A percentile compares a stretch with the other conserved stretches of the same genome.
These are phyloP conservation scores for Athalia circularis DNA, from an alignment of 2,888 invertebrate genomes.

Conservation along the genomic window DNA sequence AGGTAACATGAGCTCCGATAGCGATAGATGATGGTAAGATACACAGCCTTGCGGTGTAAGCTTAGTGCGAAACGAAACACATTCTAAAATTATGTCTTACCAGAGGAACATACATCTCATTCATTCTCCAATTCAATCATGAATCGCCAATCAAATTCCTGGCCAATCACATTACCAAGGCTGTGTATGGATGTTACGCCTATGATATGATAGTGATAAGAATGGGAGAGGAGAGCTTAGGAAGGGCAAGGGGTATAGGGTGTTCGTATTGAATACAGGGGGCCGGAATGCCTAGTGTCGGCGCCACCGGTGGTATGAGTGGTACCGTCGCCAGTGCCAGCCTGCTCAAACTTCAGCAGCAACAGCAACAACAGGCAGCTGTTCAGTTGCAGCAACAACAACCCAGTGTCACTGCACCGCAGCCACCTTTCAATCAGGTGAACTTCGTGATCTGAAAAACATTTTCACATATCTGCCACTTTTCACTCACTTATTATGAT, in stretches of 20 bases:
- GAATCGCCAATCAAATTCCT: neutral
- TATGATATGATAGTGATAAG: constrained; percentile 42
- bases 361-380: constrained; percentile 66
- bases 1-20: constrained; percentile 24
- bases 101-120: no score
- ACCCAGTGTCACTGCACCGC: constrained; percentile 69
- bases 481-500: neutral
- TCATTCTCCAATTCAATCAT: no score
- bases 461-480: neutral
- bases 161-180: constrained; percentile 46
- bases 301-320: constrained; percentile 68
- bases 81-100: no score
- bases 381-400: constrained; percentile 70
- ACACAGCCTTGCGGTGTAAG: constrained; percentile 20
- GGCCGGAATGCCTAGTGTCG: constrained; percentile 71
- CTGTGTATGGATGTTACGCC: constrained; percentile 47
- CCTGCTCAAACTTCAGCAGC: constrained; percentile 71
- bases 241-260: constrained; percentile 63
- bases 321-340: constrained; percentile 72
- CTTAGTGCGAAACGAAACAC: no score
- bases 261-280: constrained; percentile 69
- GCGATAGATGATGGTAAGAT: constrained; percentile 48
- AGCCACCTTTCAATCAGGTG: constrained; percentile 73
- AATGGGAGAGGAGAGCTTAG: constrained; percentile 52
- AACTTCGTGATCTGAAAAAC: constrained; percentile 61